A percentile compares a stretch with the other conserved stretches of the same genome.
phyloP scores from a whole-genome alignment of 2,797 vertebrate species.

The Falco naumanni region DNA sequence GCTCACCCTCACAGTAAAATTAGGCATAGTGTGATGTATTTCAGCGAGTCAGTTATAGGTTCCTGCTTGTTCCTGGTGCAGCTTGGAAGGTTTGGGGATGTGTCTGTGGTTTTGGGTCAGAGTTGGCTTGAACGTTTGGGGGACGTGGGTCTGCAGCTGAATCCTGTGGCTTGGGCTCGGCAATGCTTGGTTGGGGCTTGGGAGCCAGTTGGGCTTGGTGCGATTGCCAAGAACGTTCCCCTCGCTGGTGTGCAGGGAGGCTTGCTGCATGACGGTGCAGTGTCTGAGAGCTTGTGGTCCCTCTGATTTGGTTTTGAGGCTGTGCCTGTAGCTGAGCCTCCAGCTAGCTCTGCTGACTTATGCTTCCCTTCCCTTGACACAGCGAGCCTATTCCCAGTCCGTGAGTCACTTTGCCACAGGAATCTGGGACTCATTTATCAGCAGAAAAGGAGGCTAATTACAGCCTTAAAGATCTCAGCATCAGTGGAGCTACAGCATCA shows the following conservation, averaged over 20 bases:
- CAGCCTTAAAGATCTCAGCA: neutral
- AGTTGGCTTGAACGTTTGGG: fast-evolving
- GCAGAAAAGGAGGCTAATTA: neutral
- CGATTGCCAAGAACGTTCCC: neutral
- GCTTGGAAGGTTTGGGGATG: neutral
- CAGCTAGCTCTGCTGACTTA: neutral
- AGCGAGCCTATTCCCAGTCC: neutral
- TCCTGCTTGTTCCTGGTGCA: neutral
- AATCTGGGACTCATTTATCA: slow-evolving; percentile 4
- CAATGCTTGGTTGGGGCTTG: neutral
- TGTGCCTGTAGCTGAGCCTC: neutral
- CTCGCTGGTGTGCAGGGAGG: fast-evolving
- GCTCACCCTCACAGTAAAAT: neutral
- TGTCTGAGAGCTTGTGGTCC: neutral
- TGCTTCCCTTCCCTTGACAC: neutral
- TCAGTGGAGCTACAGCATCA: neutral
- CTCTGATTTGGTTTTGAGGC: neutral
- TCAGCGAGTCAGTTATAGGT: fast-evolving
- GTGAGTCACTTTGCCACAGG: neutral
- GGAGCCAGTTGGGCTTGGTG: neutral
- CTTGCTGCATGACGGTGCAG: fast-evolving
- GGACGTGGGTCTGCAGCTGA: neutral
- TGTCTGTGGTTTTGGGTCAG: neutral
- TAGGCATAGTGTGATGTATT: fast-evolving
- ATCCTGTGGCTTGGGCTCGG: fast-evolving